Conservation (phyloP, 2,888 invertebrate genomes). For the Hypselothyrea guttata region DNA sequence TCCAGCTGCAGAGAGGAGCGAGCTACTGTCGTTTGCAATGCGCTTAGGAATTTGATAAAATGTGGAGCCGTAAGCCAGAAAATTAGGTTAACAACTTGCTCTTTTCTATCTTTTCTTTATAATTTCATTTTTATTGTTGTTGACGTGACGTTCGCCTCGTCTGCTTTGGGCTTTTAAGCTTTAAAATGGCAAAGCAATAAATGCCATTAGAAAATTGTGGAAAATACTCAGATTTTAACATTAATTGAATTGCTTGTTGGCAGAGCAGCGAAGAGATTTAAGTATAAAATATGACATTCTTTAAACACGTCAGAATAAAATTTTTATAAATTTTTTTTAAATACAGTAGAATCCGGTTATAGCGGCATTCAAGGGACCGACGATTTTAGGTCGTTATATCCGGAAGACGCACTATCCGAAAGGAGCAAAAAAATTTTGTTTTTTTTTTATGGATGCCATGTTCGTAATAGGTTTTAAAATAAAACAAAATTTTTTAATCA, state of each 20-base stretch:
- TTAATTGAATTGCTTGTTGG: conserved; percentile 31
- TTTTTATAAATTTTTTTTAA: too few relatives aligned
- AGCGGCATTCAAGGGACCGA: too few relatives aligned
- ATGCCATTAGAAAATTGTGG: conserved; percentile 46
- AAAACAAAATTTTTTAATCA: too few relatives aligned
- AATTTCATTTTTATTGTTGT: conserved; percentile 9
- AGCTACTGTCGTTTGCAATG: conserved; percentile 18
- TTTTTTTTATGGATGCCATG: too few relatives aligned
- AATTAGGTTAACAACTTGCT: conserved; percentile 65
- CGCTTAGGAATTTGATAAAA: conserved; percentile 57
- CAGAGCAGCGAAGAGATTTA: not conserved
- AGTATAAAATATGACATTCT: too few relatives aligned
- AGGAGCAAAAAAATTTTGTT: too few relatives aligned
- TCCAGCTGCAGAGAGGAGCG: too few relatives aligned
- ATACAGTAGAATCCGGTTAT: too few relatives aligned
- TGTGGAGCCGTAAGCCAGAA: conserved; percentile 33
- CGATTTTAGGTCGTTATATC: too few relatives aligned
- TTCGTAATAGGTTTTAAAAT: too few relatives aligned
- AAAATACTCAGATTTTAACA: conserved; percentile 30
- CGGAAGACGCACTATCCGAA: too few relatives aligned
- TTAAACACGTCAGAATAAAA: too few relatives aligned
- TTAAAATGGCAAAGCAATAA: conserved; percentile 32
- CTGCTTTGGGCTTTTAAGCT: conserved; percentile 30
- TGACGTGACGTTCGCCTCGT: conserved; percentile 3
- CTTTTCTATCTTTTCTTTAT: conserved; percentile 11